These are phyloP conservation scores for Zosterops pallidus DNA, from an alignment of 2,113 vertebrate species.

Conservation along the genomic window DNA sequence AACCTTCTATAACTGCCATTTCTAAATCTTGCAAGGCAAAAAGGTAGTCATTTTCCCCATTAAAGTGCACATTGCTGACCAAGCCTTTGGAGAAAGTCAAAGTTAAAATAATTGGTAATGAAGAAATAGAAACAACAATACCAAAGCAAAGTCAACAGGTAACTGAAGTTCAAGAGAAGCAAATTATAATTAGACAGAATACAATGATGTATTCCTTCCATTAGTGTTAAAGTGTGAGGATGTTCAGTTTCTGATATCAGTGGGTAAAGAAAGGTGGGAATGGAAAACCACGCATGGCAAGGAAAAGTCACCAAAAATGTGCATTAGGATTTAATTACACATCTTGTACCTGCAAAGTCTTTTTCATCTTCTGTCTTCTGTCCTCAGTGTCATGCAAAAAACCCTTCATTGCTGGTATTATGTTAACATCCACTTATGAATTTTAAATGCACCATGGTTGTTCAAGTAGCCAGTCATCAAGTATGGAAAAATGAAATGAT, in stretches of 20 bases:
- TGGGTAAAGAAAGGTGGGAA: not conserved
- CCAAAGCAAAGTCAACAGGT: not conserved
- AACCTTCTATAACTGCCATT: not conserved
- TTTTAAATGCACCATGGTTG: not conserved
- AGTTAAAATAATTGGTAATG: not conserved
- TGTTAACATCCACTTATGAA: not conserved
- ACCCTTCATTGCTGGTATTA: not conserved
- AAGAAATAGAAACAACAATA: not conserved
- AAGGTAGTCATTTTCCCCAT: not conserved
- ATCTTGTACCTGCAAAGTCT: not conserved
- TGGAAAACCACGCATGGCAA: not conserved
- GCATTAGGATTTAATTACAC: not conserved
- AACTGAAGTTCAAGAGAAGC: not conserved
- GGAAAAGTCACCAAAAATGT: not conserved
- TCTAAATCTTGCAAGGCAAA: not conserved
- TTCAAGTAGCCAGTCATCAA: not conserved
- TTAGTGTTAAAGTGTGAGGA: not conserved
- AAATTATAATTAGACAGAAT: not conserved
- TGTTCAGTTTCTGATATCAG: not conserved
- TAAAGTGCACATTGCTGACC: not conserved
- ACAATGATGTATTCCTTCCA: not conserved
- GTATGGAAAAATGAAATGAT: not conserved
- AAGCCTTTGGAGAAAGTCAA: not conserved
- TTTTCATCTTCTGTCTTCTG: not conserved
- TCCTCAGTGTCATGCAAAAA: not conserved